Conservation (phyloP, 2,113 vertebrate genomes). For the Rhipidura dahli region DNA sequence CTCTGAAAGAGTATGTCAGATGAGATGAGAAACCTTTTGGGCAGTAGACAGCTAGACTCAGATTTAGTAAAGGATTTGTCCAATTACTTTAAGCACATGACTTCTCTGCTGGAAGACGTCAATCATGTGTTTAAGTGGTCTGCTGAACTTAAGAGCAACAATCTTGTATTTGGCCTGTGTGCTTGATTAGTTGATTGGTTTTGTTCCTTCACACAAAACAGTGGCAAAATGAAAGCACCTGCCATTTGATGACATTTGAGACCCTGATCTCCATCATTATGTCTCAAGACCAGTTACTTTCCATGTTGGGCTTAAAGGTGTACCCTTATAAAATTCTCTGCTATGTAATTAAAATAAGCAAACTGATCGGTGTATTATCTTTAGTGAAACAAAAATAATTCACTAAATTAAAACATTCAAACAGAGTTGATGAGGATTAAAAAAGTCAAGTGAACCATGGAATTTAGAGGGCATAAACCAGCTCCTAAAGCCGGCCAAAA, state of each 20-base stretch:
- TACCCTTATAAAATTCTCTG: not conserved
- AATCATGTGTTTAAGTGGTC: not conserved
- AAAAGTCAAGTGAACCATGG: not conserved
- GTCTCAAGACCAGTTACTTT: not conserved
- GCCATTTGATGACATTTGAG: not conserved
- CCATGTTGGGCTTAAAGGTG: not conserved
- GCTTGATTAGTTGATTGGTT: not conserved
- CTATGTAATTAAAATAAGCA: not conserved
- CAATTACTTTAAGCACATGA: not conserved
- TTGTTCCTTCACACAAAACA: not conserved
- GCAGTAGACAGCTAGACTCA: not conserved
- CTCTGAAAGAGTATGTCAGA: not conserved
- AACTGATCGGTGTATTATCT: not conserved
- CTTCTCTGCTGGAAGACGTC: not conserved
- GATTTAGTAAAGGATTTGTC: not conserved
- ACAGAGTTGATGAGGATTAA: not conserved
- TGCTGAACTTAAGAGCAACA: not conserved
- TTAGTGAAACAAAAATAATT: not conserved
- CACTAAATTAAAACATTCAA: not conserved
- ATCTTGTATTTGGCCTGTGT: not conserved
- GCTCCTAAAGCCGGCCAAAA: not conserved
- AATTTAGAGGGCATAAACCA: not conserved
- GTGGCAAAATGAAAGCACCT: not conserved
- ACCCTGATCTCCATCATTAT: not conserved
- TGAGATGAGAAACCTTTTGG: not conserved